Evolutionary conservation across 2,888 invertebrate genomes (phyloP), one percentile per base, ranked within the genome.

Genomic region (Ellobium chinense): DNA sequence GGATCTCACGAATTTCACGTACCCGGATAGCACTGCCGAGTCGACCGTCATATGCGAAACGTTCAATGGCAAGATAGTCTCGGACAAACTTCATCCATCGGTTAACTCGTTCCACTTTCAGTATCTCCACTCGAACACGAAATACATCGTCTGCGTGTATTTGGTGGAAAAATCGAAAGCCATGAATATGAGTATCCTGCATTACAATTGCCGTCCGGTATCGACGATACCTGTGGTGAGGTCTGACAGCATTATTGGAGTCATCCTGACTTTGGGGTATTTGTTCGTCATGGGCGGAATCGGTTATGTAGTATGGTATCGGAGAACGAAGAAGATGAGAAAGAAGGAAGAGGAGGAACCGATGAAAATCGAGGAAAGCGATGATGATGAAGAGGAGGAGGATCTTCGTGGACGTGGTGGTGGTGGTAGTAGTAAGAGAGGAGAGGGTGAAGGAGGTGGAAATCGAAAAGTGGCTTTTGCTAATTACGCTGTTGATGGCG

Each of bases 291-390:
- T 86, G 84, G 81, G 77, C 12, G 24, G 80, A 2, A 60, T 85
- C 14, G 86, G 86, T 2, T 86, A 84, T 58, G 77, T 84, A 4
- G 83, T 83, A 34, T 87, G 87, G 86, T 82, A 84, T 37, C 63
- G 84, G 21, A 68, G 68, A 36, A n/a, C 73, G 18, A 46, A 63
- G 36, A 60, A 63, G 37, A 34, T n/a, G 5, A 31, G 56, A n/a
- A 36, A 21, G 4, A 58, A 18, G 1, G 60, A 62, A 34, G 72
- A 78, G 34, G 39, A 46, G 24, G 78, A 78, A 14, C 46, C 70
- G 54, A 12, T 37, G 1, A n/a, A 63, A 31, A 36, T 29, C 12
- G 63, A 63, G 3, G 31, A 54, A 0, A 54, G 69, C 4, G n/a
- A n/a, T n/a, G n/a, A n/a, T n/a, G 36, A 66, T 21, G 24, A 31